Evolutionary conservation across 2,888 invertebrate species (phyloP), one percentile per base, ranked within the genome.

Genomic region (Alviniconcha strummeri): DNA sequence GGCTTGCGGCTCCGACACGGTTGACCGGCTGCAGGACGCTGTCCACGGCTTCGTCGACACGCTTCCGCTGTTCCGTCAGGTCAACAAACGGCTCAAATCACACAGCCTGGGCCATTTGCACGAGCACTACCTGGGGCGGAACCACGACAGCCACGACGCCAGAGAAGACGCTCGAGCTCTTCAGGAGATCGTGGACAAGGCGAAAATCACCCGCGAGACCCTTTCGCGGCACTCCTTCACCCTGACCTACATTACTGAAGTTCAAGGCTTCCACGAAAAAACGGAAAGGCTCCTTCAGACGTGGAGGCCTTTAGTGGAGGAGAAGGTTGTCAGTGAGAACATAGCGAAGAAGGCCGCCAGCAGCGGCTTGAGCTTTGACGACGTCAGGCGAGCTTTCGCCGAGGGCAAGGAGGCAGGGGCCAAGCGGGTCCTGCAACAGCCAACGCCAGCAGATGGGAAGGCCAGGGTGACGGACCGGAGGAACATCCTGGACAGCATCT

Each of bases 11-110:
- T n/a, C n/a, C n/a, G 4, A 60, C 60, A 60, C 64, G 11, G 64
- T 52, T 9, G 77, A 19, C 4, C 9, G 57, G 13, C 57, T 77
- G 15, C 60, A 13, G 36, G 0, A 36, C 4, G 36, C 52, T 56
- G 78, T 64, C 36, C 77, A 77, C 60, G 57, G 77, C 36, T 77
- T 55, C 19, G 60, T 77, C 19, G 77, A 77, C 36, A 7, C 77
- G 0, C 77, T 77, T 11, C 57, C 77, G 13, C 60, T 77, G 57
- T 77, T 77, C 36, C 56, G 60, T 56, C 60, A 77, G 13, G 13
- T 77, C 36, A 36, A 36, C 13, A 9, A 17, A 1, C 7, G 9
- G 13, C 19, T 60, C 5, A 9, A 9, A 6, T n/a, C 19, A 56
- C 17, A 77, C 77, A 19, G 8, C 36, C 77, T 36, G 36, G 9